phyloP scores from a whole-genome alignment of 1,140 invertebrate genomes.

The Chironomus striatipennis region DNA sequence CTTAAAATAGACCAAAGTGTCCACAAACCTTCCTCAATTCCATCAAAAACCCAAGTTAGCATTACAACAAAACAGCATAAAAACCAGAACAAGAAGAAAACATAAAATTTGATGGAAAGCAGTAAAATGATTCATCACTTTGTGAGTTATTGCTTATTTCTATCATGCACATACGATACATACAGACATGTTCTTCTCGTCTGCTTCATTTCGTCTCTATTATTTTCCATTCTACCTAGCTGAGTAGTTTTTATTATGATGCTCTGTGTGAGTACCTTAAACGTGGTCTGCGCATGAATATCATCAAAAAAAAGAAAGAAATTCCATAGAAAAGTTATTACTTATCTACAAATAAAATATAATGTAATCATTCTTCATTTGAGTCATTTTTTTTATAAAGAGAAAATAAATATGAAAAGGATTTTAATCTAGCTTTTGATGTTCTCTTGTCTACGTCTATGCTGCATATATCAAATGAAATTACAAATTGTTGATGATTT shows the following conservation, averaged over 20 bases:
- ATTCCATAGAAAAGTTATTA: not conserved
- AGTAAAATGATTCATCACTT: constrained; percentile 13
- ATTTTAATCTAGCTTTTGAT: constrained; percentile 2
- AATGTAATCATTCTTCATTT: not conserved
- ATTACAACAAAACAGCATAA: too few species aligned
- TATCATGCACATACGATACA: too few species aligned
- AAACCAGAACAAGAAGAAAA: too few species aligned
- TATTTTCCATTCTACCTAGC: not conserved
- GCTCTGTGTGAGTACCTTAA: not conserved
- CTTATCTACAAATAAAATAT: too few species aligned
- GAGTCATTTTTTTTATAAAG: not conserved
- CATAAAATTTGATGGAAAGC: not conserved
- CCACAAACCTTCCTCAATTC: too few species aligned
- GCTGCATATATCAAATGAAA: not conserved
- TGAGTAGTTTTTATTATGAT: not conserved
- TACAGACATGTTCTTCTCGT: too few species aligned
- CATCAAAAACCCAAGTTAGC: too few species aligned
- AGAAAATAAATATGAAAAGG: not conserved
- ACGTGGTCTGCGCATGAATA: constrained; percentile 11
- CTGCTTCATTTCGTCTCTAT: not conserved
- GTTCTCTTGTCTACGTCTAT: not conserved
- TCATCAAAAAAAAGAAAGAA: not conserved
- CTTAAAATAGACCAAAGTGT: too few species aligned
- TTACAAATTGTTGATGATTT: constrained; percentile 14
- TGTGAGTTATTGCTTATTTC: not conserved